phyloP scores from a whole-genome alignment of 2,113 vertebrate species.

The Oenanthe oenanthe region DNA sequence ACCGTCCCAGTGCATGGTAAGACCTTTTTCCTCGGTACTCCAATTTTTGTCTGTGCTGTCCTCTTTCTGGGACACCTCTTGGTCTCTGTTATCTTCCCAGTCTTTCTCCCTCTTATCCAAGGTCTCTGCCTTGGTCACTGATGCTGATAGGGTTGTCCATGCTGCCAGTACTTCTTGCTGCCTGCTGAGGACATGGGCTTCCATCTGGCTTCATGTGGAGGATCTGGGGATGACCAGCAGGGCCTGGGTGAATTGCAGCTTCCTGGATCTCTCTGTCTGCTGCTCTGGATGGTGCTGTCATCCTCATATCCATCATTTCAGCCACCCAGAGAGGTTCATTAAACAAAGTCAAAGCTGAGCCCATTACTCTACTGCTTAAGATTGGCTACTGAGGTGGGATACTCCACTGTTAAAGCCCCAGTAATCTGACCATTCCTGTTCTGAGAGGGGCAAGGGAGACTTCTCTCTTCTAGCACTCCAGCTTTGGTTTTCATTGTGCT shows the following conservation, averaged over 20 bases:
- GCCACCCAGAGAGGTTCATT: not conserved
- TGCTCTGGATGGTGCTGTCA: not conserved
- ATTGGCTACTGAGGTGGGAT: too few relatives aligned
- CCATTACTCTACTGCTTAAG: not conserved
- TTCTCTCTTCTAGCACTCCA: not conserved
- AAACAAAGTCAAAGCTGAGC: too few relatives aligned
- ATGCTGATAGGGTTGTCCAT: not conserved
- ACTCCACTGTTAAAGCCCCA: not conserved
- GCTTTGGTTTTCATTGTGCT: not conserved
- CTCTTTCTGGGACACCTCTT: not conserved
- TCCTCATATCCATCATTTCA: not conserved
- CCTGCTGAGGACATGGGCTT: not conserved
- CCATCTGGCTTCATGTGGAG: too few relatives aligned
- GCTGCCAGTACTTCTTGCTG: not conserved
- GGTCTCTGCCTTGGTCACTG: rapidly evolving
- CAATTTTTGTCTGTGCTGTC: not conserved
- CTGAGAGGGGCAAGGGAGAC: rapidly evolving
- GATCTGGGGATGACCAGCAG: too few relatives aligned
- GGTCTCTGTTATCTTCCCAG: not conserved
- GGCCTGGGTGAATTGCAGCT: not conserved
- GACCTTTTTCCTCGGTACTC: too few relatives aligned
- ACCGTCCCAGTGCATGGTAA: too few relatives aligned
- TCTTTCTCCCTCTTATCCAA: not conserved
- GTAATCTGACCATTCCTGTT: too few relatives aligned
- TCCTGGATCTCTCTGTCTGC: not conserved